Base-by-base conservation (phyloP, 2,888 invertebrate genomes). In the Scaptomyza flava region DNA sequence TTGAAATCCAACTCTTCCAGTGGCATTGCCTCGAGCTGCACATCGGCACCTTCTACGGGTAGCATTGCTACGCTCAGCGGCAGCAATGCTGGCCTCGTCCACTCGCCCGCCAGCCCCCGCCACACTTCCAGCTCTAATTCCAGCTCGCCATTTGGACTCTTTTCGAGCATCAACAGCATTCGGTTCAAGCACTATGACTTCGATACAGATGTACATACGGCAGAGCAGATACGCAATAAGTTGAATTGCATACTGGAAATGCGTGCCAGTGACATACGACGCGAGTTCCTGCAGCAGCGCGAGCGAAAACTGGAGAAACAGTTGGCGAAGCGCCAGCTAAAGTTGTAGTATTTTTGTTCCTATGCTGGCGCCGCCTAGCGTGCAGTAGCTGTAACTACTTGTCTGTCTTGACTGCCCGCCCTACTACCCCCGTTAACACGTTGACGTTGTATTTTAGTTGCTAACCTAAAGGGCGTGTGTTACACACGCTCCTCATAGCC, bases 151-250 rank as follows among this genome's bases (percentile, higher is more conserved):
- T 89, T 89, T 48, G 81, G 68, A 4, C 23, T 75, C 30, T 74
- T 83, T 23, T 59, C 60, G 23, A 53, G 69, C 60, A 38, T 31
- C 9, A 41, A 59, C 8, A 87, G 80, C 63, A 94, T 90, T 56
- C 90, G 95, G 54, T 98, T 96, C 91, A 97, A 97, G 90, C 95
- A 96, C 89, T 96, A 97, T 84, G 97, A 97, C 89, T 98, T 98
- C 89, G 98, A 98, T 92, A 94, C 96, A 3, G 96, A 97, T 72
- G 93, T 94, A 48, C 93, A 93, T 4, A 94, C 94, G 1, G 97
- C 96, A 0, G 94, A 95, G 75, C 96, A 97, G 91, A 97, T 98
- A 50, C 96, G 97, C 0, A 95, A 96, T 73, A 98, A 98, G 93
- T 94, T 98, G 11, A 96, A 96, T 91, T 95, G 96, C 66, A 98